Evolutionary conservation across 2,113 vertebrate species (phyloP).

Genomic region (Manacus vitellinus): DNA sequence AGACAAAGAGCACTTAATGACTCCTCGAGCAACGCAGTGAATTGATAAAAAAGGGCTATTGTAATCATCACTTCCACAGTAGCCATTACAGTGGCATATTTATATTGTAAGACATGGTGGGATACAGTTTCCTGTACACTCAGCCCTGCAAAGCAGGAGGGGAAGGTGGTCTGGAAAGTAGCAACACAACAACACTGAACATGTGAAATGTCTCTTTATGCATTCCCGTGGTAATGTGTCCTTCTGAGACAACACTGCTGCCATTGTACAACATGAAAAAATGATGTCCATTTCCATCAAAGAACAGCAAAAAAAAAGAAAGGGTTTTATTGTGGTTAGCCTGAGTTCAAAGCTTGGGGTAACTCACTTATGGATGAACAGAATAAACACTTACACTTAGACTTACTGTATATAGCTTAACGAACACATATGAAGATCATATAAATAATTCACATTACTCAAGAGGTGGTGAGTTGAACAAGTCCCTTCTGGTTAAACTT

Average conservation of each 20-base stretch:
- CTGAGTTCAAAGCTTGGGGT: conserved; percentile 44
- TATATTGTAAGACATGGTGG: neutral
- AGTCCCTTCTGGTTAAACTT: conserved; percentile 90
- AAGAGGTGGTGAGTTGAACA: conserved; percentile 83
- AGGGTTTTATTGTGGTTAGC: conserved; percentile 56
- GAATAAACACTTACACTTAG: conserved; percentile 76
- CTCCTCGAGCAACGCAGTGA: neutral
- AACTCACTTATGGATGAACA: conserved; percentile 56
- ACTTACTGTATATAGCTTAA: conserved; percentile 78
- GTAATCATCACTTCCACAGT: neutral
- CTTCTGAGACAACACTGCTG: neutral
- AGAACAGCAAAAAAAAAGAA: conserved; percentile 19
- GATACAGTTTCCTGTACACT: neutral
- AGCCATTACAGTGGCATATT: neutral
- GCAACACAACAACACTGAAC: neutral
- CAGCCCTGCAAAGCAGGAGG: neutral
- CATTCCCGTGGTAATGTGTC: neutral
- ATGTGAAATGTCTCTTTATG: neutral
- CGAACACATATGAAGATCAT: conserved; percentile 82
- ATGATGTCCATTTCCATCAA: conserved; percentile 29
- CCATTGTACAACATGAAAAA: conserved; percentile 47
- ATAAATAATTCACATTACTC: conserved; percentile 95
- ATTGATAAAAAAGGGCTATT: neutral
- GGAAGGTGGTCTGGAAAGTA: conserved; percentile 21
- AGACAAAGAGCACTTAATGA: neutral